Percentiles rank a stretch among this genome's conserved stretches.
Conservation (phyloP, 2,113 vertebrate species). For the Tachycineta bicolor region DNA sequence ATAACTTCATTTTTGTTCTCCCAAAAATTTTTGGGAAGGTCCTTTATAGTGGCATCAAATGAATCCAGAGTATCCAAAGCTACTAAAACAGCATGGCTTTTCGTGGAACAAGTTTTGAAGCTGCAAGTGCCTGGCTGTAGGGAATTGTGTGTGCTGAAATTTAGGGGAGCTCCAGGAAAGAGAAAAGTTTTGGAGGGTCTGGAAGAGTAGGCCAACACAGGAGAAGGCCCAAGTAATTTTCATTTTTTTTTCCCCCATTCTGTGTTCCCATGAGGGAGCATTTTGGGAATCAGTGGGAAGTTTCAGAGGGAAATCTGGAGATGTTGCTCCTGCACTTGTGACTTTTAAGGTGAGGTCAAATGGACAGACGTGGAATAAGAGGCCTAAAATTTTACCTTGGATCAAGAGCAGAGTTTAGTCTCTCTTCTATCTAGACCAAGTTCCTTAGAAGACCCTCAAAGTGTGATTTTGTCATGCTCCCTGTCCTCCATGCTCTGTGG, state of each 20-base stretch:
- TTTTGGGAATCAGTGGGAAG: neutral
- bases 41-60: neutral
- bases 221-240: neutral
- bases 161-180: neutral
- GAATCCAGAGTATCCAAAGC: neutral
- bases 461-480: neutral
- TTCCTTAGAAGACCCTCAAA: neutral
- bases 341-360: neutral
- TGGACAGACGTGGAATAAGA: neutral
- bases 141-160: neutral
- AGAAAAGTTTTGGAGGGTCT: neutral
- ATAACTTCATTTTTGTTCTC: neutral
- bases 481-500: neutral
- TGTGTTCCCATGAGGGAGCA: fast-evolving
- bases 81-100: neutral
- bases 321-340: neutral
- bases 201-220: neutral
- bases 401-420: neutral
- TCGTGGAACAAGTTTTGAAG: neutral
- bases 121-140: neutral
- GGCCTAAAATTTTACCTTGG: neutral
- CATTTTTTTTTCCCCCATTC: fast-evolving
- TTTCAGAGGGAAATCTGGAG: neutral
- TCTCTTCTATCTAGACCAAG: neutral
- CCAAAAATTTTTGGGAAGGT: neutral